Evolutionary conservation across 1,140 invertebrate genomes (phyloP), one percentile per base, ranked within the genome.

Genomic region (Plutomurus gul): DNA sequence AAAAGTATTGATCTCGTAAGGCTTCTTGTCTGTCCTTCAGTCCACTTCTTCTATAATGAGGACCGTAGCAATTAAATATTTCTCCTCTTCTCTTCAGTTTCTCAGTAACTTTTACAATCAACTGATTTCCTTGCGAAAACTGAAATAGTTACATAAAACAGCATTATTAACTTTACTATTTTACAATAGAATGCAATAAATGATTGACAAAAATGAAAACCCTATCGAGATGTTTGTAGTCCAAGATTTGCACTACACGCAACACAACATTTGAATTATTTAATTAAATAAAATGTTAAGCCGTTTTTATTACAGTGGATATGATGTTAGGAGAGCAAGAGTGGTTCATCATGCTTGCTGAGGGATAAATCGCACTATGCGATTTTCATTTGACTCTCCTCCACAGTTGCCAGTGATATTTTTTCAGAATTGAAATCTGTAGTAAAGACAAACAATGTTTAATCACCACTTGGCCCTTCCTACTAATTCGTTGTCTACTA

Each of bases 321-420:
- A 39, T 11, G 22, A 95, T 92, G 85, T 92, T 93, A 7, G 94
- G 91, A 85, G 94, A 90, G 86, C 95, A 96, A 13, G 94, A 94
- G 88, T 96, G 95, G 86, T 96, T 96, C 91, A 96, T 92, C 88
- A 96, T 92, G 84, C 93, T 94, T 10, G 92, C 92, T n/a, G 93
- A 92, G 0, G 94, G 93, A 87, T 94, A 96, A 84, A 96, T 94
- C 1, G 92, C 95, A 30, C 93, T 93, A n/a, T 11, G 92, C 94
- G 43, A 94, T 87, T 43, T 92, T 88, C n/a, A 90, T 88, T 85
- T 93, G 89, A 70, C 79, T 82, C 79, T 86, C 85, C 74, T 83
- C 84, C 37, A 85, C 85, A 51, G 87, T 85, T 18, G 56, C 16
- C 11, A 10, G 37, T 56, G 71, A 80, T 13, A 22, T 60, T 43